phyloP scores from a whole-genome alignment of 2,888 invertebrate species.

The Embidobia sp. region DNA sequence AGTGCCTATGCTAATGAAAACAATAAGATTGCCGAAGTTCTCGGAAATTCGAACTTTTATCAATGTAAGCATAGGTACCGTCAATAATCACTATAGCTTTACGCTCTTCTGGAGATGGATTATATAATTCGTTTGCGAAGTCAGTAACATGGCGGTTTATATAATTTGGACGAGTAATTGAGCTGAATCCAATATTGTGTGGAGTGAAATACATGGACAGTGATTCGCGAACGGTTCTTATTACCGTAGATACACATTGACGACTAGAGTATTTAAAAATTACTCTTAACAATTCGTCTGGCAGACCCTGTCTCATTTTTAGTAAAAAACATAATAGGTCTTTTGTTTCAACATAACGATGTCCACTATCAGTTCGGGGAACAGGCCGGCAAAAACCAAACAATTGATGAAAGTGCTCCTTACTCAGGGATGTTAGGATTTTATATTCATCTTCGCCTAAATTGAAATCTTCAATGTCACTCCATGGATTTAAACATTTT shows the following conservation, averaged over 20 bases:
- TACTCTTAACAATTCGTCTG: conserved; percentile 16
- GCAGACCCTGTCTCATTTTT: conserved; percentile 28
- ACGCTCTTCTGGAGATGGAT: not conserved
- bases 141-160: not conserved
- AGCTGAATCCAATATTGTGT: conserved; percentile 1
- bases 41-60: conserved; percentile 16
- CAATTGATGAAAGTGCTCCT: conserved; percentile 1
- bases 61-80: conserved; percentile 5
- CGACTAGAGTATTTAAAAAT: conserved; percentile 28
- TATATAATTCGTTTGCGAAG: not conserved
- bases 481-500: conserved; percentile 5
- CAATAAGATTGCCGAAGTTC: not conserved
- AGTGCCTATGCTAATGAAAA: not conserved
- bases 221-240: not conserved
- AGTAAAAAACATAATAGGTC: conserved; percentile 10
- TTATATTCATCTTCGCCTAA: not conserved
- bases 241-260: conserved; percentile 10
- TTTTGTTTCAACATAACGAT: not conserved
- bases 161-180: conserved; percentile 1
- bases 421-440: not conserved
- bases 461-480: not conserved
- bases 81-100: conserved; percentile 3
- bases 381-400: not conserved
- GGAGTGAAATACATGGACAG: conserved; percentile 20
- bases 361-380: too few species aligned